Evolutionary conservation across 2,113 vertebrate genomes (phyloP).

Genomic region (Todiramphus chloris): DNA sequence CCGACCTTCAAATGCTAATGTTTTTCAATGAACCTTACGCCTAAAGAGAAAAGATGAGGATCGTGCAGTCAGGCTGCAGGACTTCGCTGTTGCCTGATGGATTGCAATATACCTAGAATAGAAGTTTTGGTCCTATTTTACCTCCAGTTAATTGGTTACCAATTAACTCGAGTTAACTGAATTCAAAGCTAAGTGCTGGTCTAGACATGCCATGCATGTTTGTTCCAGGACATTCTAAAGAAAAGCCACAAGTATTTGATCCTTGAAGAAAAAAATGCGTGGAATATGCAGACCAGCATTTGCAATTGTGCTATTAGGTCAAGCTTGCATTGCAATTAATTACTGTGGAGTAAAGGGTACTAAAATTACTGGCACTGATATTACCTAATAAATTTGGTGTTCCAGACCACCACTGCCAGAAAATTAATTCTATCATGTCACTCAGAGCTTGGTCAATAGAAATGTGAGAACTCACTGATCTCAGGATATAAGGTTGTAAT

Average conservation of each 20-base stretch:
- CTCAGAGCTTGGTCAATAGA: not conserved
- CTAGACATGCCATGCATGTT: slow-evolving; percentile 60
- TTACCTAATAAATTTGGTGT: slow-evolving; percentile 8
- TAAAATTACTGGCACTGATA: not conserved
- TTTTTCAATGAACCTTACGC: not conserved
- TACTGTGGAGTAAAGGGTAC: not conserved
- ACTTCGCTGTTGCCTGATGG: not conserved
- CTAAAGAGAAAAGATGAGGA: not conserved
- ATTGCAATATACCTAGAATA: not conserved
- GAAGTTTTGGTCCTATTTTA: slow-evolving; percentile 19
- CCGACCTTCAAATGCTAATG: not conserved
- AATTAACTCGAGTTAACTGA: slow-evolving; percentile 57
- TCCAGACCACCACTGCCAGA: not conserved
- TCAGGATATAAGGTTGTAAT: not conserved
- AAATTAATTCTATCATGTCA: not conserved
- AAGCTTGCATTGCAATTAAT: slow-evolving; percentile 10
- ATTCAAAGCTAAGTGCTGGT: slow-evolving; percentile 30
- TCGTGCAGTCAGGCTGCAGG: rapidly evolving
- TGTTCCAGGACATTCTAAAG: slow-evolving; percentile 53
- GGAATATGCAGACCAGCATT: slow-evolving; percentile 32
- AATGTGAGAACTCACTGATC: not conserved
- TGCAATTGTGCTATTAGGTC: slow-evolving; percentile 40
- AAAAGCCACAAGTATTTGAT: slow-evolving; percentile 54
- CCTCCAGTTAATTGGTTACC: slow-evolving; percentile 57
- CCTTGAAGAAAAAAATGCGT: slow-evolving; percentile 23